Conservation (phyloP, 2,797 vertebrate species). For the Heteromormyrus szaboi region DNA sequence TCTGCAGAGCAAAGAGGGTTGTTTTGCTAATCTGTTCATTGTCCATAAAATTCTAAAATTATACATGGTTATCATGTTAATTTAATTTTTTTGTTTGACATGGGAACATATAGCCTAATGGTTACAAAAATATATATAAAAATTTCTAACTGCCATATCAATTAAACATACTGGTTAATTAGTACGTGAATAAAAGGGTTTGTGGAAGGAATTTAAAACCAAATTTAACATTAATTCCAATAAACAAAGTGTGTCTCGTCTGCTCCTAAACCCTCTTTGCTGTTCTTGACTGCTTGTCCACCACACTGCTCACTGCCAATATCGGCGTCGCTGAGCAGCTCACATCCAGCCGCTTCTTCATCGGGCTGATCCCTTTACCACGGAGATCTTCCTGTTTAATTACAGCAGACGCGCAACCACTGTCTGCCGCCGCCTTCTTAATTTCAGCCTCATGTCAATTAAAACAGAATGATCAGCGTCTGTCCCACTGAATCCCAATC, state of each 20-base stretch:
- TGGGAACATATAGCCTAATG: background rate
- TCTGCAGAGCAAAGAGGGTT: background rate
- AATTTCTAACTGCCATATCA: background rate
- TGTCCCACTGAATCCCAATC: background rate
- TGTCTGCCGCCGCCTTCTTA: background rate
- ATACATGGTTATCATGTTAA: background rate
- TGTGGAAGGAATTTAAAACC: background rate
- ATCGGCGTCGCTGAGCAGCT: background rate
- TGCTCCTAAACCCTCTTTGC: slow-evolving; percentile 9
- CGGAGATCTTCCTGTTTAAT: background rate
- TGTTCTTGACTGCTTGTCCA: background rate
- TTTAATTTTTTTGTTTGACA: background rate
- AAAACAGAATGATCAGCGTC: background rate
- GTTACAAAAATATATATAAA: background rate
- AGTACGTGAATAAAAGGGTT: background rate
- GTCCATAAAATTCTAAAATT: background rate
- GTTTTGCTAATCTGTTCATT: background rate
- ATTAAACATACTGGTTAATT: background rate
- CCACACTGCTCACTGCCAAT: background rate
- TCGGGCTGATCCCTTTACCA: background rate
- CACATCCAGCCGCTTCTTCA: background rate
- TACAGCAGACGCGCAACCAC: background rate
- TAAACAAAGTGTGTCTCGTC: background rate
- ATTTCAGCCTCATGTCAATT: background rate
- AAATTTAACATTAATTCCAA: background rate